Evolutionary conservation across 2,888 invertebrate genomes (phyloP), one percentile per base, ranked within the genome.

Genomic region (Clistopyga incitator): DNA sequence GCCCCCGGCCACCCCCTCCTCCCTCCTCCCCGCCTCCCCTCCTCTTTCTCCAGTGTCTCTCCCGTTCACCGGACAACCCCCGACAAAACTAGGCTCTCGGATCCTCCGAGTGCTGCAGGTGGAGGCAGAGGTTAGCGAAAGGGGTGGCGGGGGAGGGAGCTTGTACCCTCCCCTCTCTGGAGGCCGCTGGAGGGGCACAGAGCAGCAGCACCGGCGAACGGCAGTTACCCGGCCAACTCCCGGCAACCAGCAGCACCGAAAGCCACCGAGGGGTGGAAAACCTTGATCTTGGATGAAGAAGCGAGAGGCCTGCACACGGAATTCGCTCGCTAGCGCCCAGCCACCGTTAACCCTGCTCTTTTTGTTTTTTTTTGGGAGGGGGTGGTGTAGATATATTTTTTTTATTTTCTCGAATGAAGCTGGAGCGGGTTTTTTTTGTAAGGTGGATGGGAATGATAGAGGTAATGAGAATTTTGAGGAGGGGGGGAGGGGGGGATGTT

Each of bases 241-340:
- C 81, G 71, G 81, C 80, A 78, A 78, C 75, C 50, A 52, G 59
- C 59, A 61, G 64, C n/a, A n/a, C n/a, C 68, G 74, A 4, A 34
- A n/a, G 71, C 59, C 23, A 64, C 56, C 74, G 84, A 85, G 86
- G 86, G 85, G 84, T 78, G 76, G 81, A 81, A 82, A 92, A 92
- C 92, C 92, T 92, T 92, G 92, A 92, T 92, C 92, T 92, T 92
- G 92, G 90, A 90, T 89, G 86, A 88, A 88, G 87, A 88, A 85
- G 86, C 87, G 88, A 86, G 88, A 86, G 87, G 87, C 88, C 13
- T 15, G 25, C 47, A 52, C 74, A 15, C 45, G 67, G 25, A 68
- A 34, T 54, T 42, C 52, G 59, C 23, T 75, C 8, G 38, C 38
- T 8, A 77, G 76, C 54, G 59, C 81, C 54, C 68, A 20, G 64